Conservation (phyloP, 1,140 invertebrate genomes). For the Semibalanus balanoides region DNA sequence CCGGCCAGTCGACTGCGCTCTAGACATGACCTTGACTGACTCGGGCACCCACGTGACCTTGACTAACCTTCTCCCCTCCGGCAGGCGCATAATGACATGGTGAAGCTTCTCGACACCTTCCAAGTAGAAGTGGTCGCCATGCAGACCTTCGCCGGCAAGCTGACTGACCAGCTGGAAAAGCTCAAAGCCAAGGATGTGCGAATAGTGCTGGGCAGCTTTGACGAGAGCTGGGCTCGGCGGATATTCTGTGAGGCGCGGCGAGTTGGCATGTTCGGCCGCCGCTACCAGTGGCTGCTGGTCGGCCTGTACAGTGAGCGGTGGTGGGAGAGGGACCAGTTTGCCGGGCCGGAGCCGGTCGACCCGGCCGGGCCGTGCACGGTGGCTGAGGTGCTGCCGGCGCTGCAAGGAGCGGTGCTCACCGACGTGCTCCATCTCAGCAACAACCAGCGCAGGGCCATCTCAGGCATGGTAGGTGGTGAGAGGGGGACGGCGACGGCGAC, state of each 20-base stretch:
- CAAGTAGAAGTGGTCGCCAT: constrained; percentile 75
- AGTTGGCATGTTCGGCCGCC: constrained; percentile 59
- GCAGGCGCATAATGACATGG: constrained; percentile 79
- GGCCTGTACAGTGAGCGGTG: constrained; percentile 62
- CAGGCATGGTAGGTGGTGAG: constrained; percentile 73
- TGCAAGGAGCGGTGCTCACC: constrained; percentile 82
- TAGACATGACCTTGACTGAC: too few relatives aligned
- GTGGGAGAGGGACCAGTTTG: constrained; percentile 35
- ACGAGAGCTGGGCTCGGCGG: constrained; percentile 78
- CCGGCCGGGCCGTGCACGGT: constrained; percentile 44
- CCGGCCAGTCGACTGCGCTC: not conserved
- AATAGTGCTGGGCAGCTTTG: constrained; percentile 93
- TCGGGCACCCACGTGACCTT: too few relatives aligned
- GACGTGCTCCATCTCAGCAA: constrained; percentile 60
- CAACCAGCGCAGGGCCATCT: constrained; percentile 62
- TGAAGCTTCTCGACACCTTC: constrained; percentile 75
- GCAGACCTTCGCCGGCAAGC: constrained; percentile 81
- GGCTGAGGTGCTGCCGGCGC: constrained; percentile 56
- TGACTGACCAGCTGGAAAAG: constrained; percentile 61
- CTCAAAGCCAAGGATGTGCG: constrained; percentile 84
- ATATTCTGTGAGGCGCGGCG: constrained; percentile 84
- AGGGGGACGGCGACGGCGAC: too few relatives aligned
- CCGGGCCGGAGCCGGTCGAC: constrained; percentile 13
- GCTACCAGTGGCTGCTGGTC: constrained; percentile 88
- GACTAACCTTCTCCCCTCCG: not conserved